phyloP scores from a whole-genome alignment of 2,797 vertebrate species.

The Semotilus atromaculatus region DNA sequence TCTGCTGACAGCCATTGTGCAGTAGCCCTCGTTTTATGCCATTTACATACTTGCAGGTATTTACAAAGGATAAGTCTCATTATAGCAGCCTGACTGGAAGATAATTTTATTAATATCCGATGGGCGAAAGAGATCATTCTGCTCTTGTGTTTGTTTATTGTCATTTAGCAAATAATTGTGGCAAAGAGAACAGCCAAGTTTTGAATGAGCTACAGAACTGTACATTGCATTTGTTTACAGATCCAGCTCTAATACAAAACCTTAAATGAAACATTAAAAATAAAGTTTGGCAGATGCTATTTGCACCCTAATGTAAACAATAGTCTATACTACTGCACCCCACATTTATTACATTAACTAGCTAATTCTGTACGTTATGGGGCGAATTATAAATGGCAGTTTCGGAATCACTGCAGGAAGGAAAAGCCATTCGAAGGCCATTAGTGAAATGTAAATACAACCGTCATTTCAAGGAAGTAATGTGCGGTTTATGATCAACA shows the following conservation, averaged over 20 bases:
- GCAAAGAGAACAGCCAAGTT: neutral
- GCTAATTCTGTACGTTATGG: neutral
- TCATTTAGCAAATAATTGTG: conserved; percentile 22
- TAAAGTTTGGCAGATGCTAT: conserved; percentile 5
- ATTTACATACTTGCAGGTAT: conserved; percentile 38
- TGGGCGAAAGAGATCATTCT: neutral
- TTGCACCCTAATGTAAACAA: neutral
- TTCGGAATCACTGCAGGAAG: neutral
- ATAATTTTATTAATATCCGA: conserved; percentile 22
- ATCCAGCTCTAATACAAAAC: conserved; percentile 5
- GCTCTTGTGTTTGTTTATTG: conserved; percentile 36
- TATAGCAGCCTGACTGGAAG: conserved; percentile 29
- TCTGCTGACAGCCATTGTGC: conserved; percentile 68
- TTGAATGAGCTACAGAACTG: neutral
- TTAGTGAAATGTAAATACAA: conserved; percentile 3
- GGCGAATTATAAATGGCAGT: neutral
- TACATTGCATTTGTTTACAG: neutral
- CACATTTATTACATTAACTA: neutral
- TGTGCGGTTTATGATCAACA: neutral
- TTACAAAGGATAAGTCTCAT: conserved; percentile 49
- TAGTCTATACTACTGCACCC: neutral
- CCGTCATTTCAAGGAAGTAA: conserved; percentile 5
- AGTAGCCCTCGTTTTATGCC: conserved; percentile 46
- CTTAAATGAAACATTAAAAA: neutral
- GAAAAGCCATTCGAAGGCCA: neutral